Conservation (phyloP, 2,888 invertebrate genomes). For the Meteorus cinctellus region DNA sequence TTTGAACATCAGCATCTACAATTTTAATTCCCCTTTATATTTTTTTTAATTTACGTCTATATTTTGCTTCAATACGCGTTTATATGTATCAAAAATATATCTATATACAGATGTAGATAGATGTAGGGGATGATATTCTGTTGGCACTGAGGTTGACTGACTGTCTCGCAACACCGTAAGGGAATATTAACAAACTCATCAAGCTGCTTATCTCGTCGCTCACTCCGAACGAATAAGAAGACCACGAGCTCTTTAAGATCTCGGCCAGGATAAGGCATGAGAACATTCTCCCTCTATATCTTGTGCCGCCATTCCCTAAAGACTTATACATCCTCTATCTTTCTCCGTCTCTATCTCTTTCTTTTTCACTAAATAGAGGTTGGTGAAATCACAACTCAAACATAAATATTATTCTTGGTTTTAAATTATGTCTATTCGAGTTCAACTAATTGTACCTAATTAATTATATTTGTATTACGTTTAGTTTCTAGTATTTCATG, state of each 20-base stretch:
- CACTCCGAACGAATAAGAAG: constrained; percentile 44
- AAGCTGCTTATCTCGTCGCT: constrained; percentile 49
- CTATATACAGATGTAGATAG: not conserved
- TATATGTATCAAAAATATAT: not conserved
- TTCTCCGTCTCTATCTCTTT: not conserved
- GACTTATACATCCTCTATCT: not conserved
- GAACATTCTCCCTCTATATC: constrained; percentile 26
- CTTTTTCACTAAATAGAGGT: not conserved
- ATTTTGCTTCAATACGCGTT: not conserved
- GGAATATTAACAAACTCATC: constrained; percentile 58
- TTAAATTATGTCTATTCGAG: not conserved
- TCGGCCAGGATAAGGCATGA: constrained; percentile 47
- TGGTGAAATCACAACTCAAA: not conserved
- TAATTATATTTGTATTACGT: not conserved
- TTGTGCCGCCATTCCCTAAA: constrained; percentile 12
- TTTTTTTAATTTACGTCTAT: not conserved
- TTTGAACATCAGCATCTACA: constrained; percentile 18
- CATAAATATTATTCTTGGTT: constrained; percentile 1
- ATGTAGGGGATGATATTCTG: constrained; percentile 6
- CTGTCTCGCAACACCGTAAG: constrained; percentile 42
- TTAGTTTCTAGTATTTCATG: not conserved
- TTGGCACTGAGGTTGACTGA: constrained; percentile 17
- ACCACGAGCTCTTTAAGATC: constrained; percentile 49
- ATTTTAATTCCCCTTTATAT: constrained; percentile 21
- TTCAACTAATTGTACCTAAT: not conserved